These are phyloP conservation scores for Pomacea canaliculata DNA, from an alignment of 2,888 invertebrate species.

Conservation along the genomic window DNA sequence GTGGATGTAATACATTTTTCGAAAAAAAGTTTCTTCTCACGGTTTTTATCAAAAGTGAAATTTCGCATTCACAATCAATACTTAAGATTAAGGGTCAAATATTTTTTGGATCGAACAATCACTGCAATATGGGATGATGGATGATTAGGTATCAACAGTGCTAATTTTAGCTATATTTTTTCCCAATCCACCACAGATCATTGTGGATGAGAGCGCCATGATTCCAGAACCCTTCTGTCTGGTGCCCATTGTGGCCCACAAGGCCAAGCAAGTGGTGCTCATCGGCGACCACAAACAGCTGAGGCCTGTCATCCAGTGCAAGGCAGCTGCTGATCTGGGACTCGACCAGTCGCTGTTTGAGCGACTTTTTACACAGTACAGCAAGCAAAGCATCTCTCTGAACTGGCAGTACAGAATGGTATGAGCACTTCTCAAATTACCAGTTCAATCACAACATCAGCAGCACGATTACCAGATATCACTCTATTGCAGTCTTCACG, in stretches of 20 bases:
- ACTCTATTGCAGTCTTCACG: no score
- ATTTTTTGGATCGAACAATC: no score
- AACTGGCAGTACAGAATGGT: constrained; percentile 62
- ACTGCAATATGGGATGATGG: no score
- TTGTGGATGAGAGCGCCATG: constrained; percentile 63
- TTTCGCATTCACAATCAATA: no score
- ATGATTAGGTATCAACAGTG: no score
- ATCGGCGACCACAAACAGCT: constrained; percentile 65
- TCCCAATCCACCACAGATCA: constrained; percentile 37
- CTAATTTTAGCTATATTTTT: no score
- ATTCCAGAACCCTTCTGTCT: constrained; percentile 60
- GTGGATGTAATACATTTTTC: no score
- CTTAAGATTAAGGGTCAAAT: no score
- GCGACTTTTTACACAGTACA: constrained; percentile 38
- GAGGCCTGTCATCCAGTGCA: constrained; percentile 54
- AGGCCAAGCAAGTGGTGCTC: constrained; percentile 51
- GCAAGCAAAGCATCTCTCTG: constrained; percentile 41
- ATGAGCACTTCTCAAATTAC: not conserved
- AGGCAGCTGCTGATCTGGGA: constrained; percentile 44
- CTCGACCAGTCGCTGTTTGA: constrained; percentile 51
- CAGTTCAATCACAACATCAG: no score
- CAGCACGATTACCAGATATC: no score
- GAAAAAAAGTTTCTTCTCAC: no score
- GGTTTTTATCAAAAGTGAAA: no score
- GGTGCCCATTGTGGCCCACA: constrained; percentile 50